Conservation (phyloP, 2,113 vertebrate genomes). For the Sphyrna mokarran region DNA sequence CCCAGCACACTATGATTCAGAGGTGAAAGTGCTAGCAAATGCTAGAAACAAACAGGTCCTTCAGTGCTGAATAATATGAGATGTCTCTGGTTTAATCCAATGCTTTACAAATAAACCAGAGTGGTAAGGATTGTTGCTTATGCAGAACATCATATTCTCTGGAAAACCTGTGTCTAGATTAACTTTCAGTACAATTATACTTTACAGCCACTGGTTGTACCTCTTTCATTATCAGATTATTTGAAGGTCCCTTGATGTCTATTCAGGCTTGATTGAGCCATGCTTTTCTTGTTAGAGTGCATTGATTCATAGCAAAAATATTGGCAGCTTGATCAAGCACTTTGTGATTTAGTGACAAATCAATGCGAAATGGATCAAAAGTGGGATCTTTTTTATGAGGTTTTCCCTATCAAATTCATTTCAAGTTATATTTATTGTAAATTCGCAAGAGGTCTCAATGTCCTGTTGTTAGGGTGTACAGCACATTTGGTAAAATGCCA, state of each 20-base stretch:
- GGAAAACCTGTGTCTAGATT: not conserved
- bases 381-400: not conserved
- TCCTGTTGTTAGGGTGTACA: not conserved
- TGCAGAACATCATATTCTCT: not conserved
- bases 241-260: constrained; percentile 22
- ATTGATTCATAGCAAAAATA: constrained; percentile 22
- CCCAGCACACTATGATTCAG: not conserved
- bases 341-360: not conserved
- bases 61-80: not conserved
- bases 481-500: not conserved
- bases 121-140: not conserved
- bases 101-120: not conserved
- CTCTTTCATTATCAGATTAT: constrained; percentile 15
- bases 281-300: not conserved
- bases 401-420: not conserved
- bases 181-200: not conserved
- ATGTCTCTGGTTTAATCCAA: not conserved
- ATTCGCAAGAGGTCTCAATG: not conserved
- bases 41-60: not conserved
- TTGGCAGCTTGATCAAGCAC: constrained; percentile 27
- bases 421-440: constrained; percentile 18
- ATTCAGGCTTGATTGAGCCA: not conserved
- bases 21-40: not conserved
- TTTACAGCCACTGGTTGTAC: not conserved
- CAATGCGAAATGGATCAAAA: not conserved